phyloP scores from a whole-genome alignment of 2,113 vertebrate species.

The Ictalurus punctatus region DNA sequence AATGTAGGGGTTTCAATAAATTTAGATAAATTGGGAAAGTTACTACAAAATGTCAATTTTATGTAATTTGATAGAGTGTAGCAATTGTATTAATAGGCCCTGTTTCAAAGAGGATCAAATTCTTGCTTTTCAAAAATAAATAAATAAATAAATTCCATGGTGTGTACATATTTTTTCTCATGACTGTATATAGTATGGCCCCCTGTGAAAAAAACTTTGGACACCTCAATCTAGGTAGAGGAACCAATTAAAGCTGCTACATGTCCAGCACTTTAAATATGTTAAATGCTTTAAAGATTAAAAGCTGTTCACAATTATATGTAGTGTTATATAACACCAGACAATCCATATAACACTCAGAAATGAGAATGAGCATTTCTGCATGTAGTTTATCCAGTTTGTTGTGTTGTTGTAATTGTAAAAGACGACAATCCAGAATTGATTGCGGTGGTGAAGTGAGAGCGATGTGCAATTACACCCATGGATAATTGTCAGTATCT shows the following conservation, averaged over 20 bases:
- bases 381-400: not conserved
- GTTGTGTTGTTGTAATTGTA: not conserved
- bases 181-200: no score
- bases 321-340: not conserved
- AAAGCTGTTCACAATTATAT: not conserved
- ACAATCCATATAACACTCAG: not conserved
- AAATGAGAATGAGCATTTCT: not conserved
- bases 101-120: no score
- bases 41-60: no score
- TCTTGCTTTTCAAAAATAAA: no score
- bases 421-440: not conserved
- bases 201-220: no score
- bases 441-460: not conserved
- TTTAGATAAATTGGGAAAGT: no score
- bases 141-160: no score
- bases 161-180: no score
- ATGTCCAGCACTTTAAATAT: not conserved
- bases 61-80: no score
- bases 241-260: not conserved
- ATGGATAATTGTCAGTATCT: constrained; percentile 40
- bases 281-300: not conserved
- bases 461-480: constrained; percentile 50
- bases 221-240: not conserved
- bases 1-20: no score
- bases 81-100: no score